Percentiles rank a stretch among this genome's conserved stretches.
Conservation (phyloP, 1,140 invertebrate genomes). For the Drosophila setifemur region DNA sequence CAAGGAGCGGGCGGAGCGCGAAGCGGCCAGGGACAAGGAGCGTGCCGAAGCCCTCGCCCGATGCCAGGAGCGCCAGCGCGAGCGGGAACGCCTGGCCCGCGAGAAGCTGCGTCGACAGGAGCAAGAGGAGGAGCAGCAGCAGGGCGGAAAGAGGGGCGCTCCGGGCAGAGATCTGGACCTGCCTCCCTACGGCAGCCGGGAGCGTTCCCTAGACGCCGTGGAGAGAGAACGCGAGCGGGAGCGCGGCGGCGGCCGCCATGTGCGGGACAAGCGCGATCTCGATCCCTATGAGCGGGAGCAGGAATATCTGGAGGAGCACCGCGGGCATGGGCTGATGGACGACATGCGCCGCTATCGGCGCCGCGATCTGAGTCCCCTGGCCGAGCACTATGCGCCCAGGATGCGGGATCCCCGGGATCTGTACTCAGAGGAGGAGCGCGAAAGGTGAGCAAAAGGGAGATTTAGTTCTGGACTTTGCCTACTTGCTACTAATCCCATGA, state of each 20-base stretch:
- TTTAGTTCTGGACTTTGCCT: too few relatives aligned
- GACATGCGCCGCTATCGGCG: conserved; percentile 70
- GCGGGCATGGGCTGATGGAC: conserved; percentile 57
- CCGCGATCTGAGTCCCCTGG: conserved; percentile 57
- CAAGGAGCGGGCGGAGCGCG: conserved; percentile 69
- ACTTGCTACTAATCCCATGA: too few relatives aligned
- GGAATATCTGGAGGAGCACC: conserved; percentile 69
- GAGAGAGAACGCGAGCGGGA: conserved; percentile 40
- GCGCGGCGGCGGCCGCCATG: conserved; percentile 12
- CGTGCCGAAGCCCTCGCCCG: conserved; percentile 84
- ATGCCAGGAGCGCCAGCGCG: conserved; percentile 85
- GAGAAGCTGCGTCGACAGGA: conserved; percentile 82
- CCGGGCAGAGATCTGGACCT: conserved; percentile 66
- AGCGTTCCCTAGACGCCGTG: conserved; percentile 70
- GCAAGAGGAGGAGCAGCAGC: conserved; percentile 70
- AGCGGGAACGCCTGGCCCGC: conserved; percentile 85
- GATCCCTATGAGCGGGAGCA: conserved; percentile 75
- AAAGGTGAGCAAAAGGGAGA: conserved; percentile 37
- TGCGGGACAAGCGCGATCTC: conserved; percentile 56
- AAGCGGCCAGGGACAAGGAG: conserved; percentile 84
- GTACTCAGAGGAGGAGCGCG: conserved; percentile 74
- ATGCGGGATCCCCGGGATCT: conserved; percentile 67
- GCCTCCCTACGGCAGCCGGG: conserved; percentile 60
- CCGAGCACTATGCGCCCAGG: conserved; percentile 60
- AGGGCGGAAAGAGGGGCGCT: conserved; percentile 48